Conservation (phyloP, 2,797 vertebrate species). For the Micropoecilia bifurca region DNA sequence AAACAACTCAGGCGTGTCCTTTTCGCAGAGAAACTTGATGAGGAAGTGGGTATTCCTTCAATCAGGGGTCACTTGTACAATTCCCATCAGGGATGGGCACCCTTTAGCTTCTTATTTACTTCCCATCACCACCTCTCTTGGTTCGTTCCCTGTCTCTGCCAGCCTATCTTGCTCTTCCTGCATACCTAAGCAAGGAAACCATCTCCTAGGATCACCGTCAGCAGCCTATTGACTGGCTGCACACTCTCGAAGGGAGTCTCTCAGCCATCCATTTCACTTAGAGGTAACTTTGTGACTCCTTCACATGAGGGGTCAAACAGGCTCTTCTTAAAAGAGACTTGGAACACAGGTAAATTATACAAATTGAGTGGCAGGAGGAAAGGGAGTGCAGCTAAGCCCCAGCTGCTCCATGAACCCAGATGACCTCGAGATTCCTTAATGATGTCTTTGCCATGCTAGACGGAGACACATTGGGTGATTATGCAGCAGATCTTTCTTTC, state of each 20-base stretch:
- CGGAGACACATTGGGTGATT: slow-evolving; percentile 66
- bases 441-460: slow-evolving; percentile 72
- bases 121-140: slow-evolving; percentile 37
- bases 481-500: slow-evolving; percentile 54
- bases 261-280: slow-evolving; percentile 63
- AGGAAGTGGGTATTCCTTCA: slow-evolving; percentile 38
- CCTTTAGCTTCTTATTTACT: slow-evolving; percentile 61
- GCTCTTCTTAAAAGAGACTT: slow-evolving; percentile 50
- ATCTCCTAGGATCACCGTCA: slow-evolving; percentile 70
- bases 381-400: slow-evolving; percentile 48
- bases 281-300: slow-evolving; percentile 65
- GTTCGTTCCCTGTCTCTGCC: neutral
- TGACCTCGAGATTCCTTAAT: slow-evolving; percentile 74
- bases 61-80: slow-evolving; percentile 56
- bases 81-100: slow-evolving; percentile 61
- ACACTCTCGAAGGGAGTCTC: slow-evolving; percentile 43
- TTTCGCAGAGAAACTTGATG: slow-evolving; percentile 21
- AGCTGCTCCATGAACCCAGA: slow-evolving; percentile 57
- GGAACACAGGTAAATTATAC: slow-evolving; percentile 67
- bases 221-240: slow-evolving; percentile 58
- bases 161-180: slow-evolving; percentile 26
- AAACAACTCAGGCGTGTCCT: slow-evolving; percentile 33
- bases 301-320: slow-evolving; percentile 60
- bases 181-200: slow-evolving; percentile 62
- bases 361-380: slow-evolving; percentile 75